phyloP scores from a whole-genome alignment of 2,888 invertebrate species.

The Alviniconcha strummeri region DNA sequence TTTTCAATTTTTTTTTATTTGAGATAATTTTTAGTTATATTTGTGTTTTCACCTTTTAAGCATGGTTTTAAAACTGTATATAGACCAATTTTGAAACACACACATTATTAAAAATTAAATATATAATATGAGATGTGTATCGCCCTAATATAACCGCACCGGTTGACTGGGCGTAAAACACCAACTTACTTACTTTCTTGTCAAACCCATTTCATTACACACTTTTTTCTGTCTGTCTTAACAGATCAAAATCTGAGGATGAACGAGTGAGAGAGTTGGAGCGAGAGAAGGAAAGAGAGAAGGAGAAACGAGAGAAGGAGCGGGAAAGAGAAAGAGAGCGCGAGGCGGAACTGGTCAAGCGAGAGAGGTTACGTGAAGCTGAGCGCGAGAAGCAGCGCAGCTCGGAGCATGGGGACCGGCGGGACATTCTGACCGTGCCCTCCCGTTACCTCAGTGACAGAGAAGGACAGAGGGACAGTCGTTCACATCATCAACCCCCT shows the following conservation, averaged over 20 bases:
- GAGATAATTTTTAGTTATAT: too few relatives aligned
- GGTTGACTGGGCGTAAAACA: too few relatives aligned
- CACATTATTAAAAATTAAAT: too few relatives aligned
- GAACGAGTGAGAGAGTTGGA: conserved; percentile 74
- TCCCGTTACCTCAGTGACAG: conserved; percentile 21
- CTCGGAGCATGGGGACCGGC: conserved; percentile 27
- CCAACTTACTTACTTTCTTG: too few relatives aligned
- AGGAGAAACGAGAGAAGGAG: conserved; percentile 74
- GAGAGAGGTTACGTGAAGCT: conserved; percentile 20
- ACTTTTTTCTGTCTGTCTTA: neutral
- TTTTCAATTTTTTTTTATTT: too few relatives aligned
- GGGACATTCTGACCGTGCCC: conserved; percentile 32
- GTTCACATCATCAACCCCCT: conserved; percentile 13
- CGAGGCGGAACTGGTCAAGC: conserved; percentile 42
- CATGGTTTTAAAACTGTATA: too few relatives aligned
- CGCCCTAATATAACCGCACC: too few relatives aligned
- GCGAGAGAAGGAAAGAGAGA: conserved; percentile 69
- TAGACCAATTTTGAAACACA: too few relatives aligned
- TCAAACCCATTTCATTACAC: neutral
- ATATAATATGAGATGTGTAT: too few relatives aligned
- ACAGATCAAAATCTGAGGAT: conserved; percentile 59
- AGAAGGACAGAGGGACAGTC: conserved; percentile 13
- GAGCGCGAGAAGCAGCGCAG: conserved; percentile 31
- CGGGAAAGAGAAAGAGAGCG: conserved; percentile 75
- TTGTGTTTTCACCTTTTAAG: too few relatives aligned